A percentile compares a stretch with the other conserved stretches of the same genome.
phyloP scores from a whole-genome alignment of 2,888 invertebrate species.

The Dorcus hopei region DNA sequence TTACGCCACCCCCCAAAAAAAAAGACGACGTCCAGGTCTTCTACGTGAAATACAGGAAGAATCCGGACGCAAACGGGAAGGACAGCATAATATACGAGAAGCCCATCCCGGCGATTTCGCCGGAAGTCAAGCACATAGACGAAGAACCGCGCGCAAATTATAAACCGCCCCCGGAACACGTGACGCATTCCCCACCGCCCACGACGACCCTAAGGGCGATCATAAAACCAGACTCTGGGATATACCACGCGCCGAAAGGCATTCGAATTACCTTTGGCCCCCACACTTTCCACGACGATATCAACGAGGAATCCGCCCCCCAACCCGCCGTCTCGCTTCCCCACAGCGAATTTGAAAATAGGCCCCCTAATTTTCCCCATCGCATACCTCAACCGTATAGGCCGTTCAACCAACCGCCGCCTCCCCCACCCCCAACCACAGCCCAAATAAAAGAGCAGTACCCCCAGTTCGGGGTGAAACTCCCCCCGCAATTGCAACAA shows the following conservation, averaged over 20 bases:
- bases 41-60: slow-evolving; percentile 87
- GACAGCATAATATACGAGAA: slow-evolving; percentile 75
- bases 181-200: slow-evolving; percentile 54
- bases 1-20: slow-evolving; percentile 55
- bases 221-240: slow-evolving; percentile 83
- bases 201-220: slow-evolving; percentile 80
- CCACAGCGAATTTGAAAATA: slow-evolving; percentile 15
- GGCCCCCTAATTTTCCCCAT: slow-evolving; percentile 2
- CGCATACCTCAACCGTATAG: slow-evolving; percentile 55
- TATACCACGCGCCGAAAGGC: slow-evolving; percentile 76
- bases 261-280: slow-evolving; percentile 77
- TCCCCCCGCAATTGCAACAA: slow-evolving; percentile 11
- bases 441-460: neutral
- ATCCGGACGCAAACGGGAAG: slow-evolving; percentile 66
- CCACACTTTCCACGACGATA: slow-evolving; percentile 51
- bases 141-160: slow-evolving; percentile 53
- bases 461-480: slow-evolving; percentile 19
- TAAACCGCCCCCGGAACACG: slow-evolving; percentile 25
- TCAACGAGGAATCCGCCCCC: slow-evolving; percentile 62
- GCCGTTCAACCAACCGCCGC: slow-evolving; percentile 52
- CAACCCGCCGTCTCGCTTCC: slow-evolving; percentile 59
- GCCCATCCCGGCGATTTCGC: slow-evolving; percentile 75
- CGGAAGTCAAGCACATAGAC: slow-evolving; percentile 56
- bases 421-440: slow-evolving; percentile 31
- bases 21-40: slow-evolving; percentile 86